phyloP scores from a whole-genome alignment of 1,140 invertebrate species.

The Drosophila saltans region DNA sequence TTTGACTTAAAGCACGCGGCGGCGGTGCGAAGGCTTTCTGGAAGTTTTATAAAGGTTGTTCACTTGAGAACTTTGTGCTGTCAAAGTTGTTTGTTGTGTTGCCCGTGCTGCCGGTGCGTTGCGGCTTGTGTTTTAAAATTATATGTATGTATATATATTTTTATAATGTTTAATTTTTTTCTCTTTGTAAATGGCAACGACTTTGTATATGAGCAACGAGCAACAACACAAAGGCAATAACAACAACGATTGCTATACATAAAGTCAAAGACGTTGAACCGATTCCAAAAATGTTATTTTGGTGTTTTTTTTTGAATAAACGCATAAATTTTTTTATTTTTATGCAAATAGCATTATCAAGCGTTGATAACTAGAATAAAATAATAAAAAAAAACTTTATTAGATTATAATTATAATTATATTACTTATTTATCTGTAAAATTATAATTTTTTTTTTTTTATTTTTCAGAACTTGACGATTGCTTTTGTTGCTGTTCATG shows the following conservation, averaged over 20 bases:
- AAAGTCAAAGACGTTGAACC: constrained; percentile 70
- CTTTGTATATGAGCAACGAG: constrained; percentile 40
- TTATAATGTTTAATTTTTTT: constrained; percentile 41
- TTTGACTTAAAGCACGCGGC: neutral
- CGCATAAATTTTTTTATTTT: constrained; percentile 6
- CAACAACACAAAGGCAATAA: constrained; percentile 30
- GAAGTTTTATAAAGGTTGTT: constrained; percentile 47
- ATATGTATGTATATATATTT: constrained; percentile 5
- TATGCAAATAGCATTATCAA: constrained; percentile 25
- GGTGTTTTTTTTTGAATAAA: neutral
- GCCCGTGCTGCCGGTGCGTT: neutral
- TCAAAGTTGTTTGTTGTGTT: constrained; percentile 41
- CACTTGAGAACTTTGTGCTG: constrained; percentile 59
- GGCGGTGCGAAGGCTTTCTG: neutral
- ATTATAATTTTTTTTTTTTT: neutral
- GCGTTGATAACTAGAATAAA: too few species aligned
- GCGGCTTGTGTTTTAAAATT: neutral
- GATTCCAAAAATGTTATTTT: constrained; percentile 38
- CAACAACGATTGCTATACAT: constrained; percentile 21
- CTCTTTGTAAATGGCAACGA: constrained; percentile 50
- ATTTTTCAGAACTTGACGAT: constrained; percentile 27
- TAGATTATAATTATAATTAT: neutral
- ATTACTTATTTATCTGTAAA: neutral
- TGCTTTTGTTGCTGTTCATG: constrained; percentile 14
- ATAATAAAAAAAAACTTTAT: too few species aligned